Evolutionary conservation across 2,888 invertebrate genomes (phyloP).

Genomic region (Sesia bembeciformis): DNA sequence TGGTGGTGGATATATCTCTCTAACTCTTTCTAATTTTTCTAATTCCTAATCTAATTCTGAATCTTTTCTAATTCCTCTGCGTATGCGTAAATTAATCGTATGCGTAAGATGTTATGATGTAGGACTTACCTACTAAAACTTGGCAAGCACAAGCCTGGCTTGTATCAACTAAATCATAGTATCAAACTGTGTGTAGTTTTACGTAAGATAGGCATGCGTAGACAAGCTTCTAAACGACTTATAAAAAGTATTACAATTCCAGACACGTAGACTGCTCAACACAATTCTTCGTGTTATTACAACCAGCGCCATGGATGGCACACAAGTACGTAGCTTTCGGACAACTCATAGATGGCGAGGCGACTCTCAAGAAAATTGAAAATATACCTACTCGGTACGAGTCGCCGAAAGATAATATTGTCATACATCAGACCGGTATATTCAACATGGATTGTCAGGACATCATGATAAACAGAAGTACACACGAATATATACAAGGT

Average conservation of each 20-base stretch:
- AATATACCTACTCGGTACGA: constrained; percentile 76
- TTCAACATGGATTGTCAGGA: constrained; percentile 50
- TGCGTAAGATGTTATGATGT: too few relatives aligned
- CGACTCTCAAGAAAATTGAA: constrained; percentile 76
- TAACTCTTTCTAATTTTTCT: too few relatives aligned
- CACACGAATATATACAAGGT: constrained; percentile 38
- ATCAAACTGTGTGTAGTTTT: too few relatives aligned
- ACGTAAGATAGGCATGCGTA: too few relatives aligned
- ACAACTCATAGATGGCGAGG: constrained; percentile 79
- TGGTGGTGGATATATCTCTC: too few relatives aligned
- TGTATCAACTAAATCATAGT: too few relatives aligned
- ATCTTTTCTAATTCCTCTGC: too few relatives aligned
- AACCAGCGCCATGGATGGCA: constrained; percentile 81
- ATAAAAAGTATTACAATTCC: constrained; percentile 6
- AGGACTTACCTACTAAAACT: too few relatives aligned
- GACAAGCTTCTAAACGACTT: neutral
- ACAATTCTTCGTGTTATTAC: constrained; percentile 80
- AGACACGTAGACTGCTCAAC: constrained; percentile 78
- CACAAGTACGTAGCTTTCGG: constrained; percentile 83
- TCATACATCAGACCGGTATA: constrained; percentile 40
- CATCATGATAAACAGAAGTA: constrained; percentile 37
- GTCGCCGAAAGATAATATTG: constrained; percentile 54
- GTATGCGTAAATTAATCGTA: too few relatives aligned
- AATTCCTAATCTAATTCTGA: too few relatives aligned
- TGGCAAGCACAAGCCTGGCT: too few relatives aligned